Evolutionary conservation across 2,113 vertebrate genomes (phyloP).

Genomic region (Cebus imitator): DNA sequence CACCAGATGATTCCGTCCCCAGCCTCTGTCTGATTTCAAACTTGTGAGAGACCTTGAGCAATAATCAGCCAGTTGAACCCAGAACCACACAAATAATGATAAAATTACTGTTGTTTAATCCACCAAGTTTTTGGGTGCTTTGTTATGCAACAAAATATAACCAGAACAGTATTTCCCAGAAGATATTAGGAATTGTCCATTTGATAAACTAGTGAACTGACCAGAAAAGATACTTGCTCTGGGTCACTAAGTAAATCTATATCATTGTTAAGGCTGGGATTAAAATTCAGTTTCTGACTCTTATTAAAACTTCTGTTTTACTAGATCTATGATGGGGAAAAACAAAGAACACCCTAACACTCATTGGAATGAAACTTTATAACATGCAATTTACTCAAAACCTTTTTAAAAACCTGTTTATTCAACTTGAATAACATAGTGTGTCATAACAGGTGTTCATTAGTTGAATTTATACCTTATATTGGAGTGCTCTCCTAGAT

Average conservation of each 20-base stretch:
- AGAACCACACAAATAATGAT: background rate
- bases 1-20: background rate
- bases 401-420: background rate
- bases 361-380: background rate
- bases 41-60: background rate
- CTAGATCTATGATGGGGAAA: background rate
- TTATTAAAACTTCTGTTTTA: background rate
- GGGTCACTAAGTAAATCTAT: background rate
- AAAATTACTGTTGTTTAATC: background rate
- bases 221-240: background rate
- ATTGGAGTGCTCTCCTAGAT: background rate
- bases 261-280: background rate
- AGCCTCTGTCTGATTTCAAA: background rate
- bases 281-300: background rate
- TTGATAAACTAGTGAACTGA: background rate
- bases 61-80: background rate
- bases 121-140: background rate
- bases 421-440: background rate
- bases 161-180: background rate
- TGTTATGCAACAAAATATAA: background rate
- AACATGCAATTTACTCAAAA: slow-evolving; percentile 14
- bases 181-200: background rate
- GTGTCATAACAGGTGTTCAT: background rate
- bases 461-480: slow-evolving; percentile 28
- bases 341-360: background rate